These are phyloP conservation scores for Caenorhabditis uteleia DNA, from an alignment of 2,888 invertebrate species.

Conservation along the genomic window DNA sequence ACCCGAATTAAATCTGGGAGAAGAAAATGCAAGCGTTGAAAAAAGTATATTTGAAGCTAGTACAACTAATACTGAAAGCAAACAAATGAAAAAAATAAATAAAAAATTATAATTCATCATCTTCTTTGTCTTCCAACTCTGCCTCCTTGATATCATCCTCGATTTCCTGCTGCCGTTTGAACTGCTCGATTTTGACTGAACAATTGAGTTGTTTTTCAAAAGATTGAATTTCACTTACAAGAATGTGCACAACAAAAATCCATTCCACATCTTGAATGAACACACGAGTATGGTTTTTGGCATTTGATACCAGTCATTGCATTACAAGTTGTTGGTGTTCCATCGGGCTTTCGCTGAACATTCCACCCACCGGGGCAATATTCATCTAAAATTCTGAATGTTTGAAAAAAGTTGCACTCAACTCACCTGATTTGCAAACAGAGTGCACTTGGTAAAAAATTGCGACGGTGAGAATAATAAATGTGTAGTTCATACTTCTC, in stretches of 20 bases:
- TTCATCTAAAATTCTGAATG: constrained; percentile 43
- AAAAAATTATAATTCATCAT: constrained; percentile 25
- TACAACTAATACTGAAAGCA: too few species aligned
- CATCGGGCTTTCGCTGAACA: constrained; percentile 51
- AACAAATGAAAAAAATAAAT: not conserved
- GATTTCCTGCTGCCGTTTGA: constrained; percentile 31
- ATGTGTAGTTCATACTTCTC: constrained; percentile 6
- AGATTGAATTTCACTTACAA: constrained; percentile 36
- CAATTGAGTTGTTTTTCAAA: not conserved
- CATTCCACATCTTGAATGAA: constrained; percentile 61
- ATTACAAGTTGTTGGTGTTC: constrained; percentile 57
- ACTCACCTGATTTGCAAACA: constrained; percentile 33
- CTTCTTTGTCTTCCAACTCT: constrained; percentile 16
- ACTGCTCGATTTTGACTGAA: constrained; percentile 33
- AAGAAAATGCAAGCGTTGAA: too few species aligned
- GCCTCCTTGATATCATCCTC: constrained; percentile 38
- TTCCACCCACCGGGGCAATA: constrained; percentile 62
- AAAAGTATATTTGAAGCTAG: too few species aligned
- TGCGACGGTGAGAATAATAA: constrained; percentile 7
- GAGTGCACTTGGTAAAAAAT: constrained; percentile 8
- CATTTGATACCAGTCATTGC: constrained; percentile 55
- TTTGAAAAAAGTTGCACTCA: not conserved
- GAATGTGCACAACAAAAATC: constrained; percentile 61
- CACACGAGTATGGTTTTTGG: constrained; percentile 60
- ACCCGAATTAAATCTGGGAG: too few species aligned